Evolutionary conservation across 2,888 invertebrate genomes (phyloP), one percentile per base, ranked within the genome.

Genomic region (Drosophila gaucha): DNA sequence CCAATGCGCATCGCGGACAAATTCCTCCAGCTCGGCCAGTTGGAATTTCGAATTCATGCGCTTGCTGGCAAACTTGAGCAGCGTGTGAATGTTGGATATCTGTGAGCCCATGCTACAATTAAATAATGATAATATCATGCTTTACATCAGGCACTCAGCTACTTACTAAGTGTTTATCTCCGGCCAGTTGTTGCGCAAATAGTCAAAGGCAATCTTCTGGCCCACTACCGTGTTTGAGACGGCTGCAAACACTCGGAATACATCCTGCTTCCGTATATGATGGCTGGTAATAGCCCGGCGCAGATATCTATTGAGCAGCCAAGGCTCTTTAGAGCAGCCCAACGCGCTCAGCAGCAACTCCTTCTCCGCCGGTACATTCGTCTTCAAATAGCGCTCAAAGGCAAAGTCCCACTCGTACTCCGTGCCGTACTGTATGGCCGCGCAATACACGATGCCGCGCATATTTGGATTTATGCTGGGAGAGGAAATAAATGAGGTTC

Each of bases 391-490:
- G 28, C 96, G 93, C 44, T 96, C 93, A 94, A 97, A 97, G 0
- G 96, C 95, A 90, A 98, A 98, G 69, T 96, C 94, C 98, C 98
- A 98, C 89, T 97, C 97, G 0, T 93, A 93, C 73, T 96, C 95
- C 0, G 96, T 96, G 0, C 98, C 98, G 9, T 95, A 94, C 57
- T 95, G 93, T 6, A 98, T 94, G 0, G 96, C 97, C 1, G 96
- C 95, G 89, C 98, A 98, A 91, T 97, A 98, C 1, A 98, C 96
- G 1, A 96, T 94, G 24, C 94, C 94, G 46, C 96, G 95, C 35
- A 97, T 91, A 89, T 97, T 97, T 0, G 97, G 96, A 22, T 96
- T 95, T 75, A 98, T 96, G 22, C 96, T 96, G 89, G 89, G 2
- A 0, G 3, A 24, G 2, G 0, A 20, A 84, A 76, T 33, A 6